These are phyloP conservation scores for Actinia tenebrosa DNA, from an alignment of 64 coral and sea anemone genomes.

Conservation along the genomic window DNA sequence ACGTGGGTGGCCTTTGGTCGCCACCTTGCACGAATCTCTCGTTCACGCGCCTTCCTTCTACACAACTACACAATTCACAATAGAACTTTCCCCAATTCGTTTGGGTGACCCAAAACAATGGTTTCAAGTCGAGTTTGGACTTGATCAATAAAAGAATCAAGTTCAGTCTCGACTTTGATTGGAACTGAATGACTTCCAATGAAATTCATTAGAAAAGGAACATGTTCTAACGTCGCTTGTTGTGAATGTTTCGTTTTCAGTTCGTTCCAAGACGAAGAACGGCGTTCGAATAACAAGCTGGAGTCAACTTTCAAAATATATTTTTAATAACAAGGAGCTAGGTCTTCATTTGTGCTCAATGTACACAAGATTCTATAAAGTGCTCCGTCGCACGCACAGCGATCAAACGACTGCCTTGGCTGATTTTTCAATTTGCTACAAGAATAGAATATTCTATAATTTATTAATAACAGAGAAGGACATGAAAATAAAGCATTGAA, in stretches of 20 bases:
- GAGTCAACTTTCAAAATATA: background rate
- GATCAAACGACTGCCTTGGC: background rate
- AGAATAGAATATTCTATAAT: too few relatives aligned
- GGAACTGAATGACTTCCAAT: background rate
- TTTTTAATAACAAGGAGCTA: background rate
- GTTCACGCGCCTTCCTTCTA: too few relatives aligned
- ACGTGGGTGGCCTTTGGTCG: too few relatives aligned
- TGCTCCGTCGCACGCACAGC: background rate
- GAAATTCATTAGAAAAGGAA: background rate
- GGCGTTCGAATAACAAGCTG: constrained; percentile 65
- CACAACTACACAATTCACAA: background rate
- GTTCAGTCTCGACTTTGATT: too few relatives aligned
- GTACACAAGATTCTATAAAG: background rate
- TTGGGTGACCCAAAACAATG: too few relatives aligned
- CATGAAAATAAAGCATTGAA: too few relatives aligned
- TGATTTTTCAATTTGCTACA: too few relatives aligned
- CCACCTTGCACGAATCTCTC: too few relatives aligned
- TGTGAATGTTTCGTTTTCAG: constrained; percentile 24
- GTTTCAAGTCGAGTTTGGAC: too few relatives aligned
- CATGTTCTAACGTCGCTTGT: background rate
- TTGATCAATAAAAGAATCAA: too few relatives aligned
- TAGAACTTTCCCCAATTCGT: background rate
- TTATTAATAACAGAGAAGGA: too few relatives aligned
- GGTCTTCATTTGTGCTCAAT: background rate
- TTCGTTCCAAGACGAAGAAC: constrained; percentile 87